phyloP scores from a whole-genome alignment of 1,140 invertebrate species.

The Lasioglossum baleicum region DNA sequence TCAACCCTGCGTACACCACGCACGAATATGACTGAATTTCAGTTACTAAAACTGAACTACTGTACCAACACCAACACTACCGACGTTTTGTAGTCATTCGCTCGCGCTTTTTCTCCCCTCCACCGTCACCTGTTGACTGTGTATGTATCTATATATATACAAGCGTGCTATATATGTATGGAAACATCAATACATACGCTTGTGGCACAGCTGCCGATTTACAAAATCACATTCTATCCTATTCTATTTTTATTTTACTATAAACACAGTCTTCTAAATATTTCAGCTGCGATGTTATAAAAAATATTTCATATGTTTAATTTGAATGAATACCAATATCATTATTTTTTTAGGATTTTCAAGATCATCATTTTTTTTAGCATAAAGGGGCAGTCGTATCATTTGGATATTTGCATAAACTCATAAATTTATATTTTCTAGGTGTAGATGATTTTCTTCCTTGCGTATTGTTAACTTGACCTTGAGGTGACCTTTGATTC shows the following conservation, averaged over 20 bases:
- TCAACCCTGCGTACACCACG: neutral
- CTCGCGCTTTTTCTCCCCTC: conserved; percentile 27
- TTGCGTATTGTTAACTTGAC: no score
- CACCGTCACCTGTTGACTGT: conserved; percentile 34
- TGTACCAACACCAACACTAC: neutral
- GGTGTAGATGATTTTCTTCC: no score
- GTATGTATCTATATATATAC: neutral
- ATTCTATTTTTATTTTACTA: neutral
- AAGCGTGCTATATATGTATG: neutral
- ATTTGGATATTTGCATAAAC: no score
- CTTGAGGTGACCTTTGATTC: no score
- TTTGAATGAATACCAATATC: no score
- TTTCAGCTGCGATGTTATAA: no score
- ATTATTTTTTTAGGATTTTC: no score
- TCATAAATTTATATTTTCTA: no score
- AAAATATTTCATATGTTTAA: no score
- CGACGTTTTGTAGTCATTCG: conserved; percentile 2
- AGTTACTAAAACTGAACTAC: neutral
- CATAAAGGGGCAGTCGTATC: no score
- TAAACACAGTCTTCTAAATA: no score
- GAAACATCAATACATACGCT: neutral
- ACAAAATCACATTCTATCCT: neutral
- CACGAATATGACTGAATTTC: conserved; percentile 14
- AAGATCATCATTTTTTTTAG: no score
- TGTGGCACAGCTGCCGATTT: neutral